Base-by-base conservation (phyloP, 2,888 invertebrate genomes). In the Pardosa pseudoannulata region DNA sequence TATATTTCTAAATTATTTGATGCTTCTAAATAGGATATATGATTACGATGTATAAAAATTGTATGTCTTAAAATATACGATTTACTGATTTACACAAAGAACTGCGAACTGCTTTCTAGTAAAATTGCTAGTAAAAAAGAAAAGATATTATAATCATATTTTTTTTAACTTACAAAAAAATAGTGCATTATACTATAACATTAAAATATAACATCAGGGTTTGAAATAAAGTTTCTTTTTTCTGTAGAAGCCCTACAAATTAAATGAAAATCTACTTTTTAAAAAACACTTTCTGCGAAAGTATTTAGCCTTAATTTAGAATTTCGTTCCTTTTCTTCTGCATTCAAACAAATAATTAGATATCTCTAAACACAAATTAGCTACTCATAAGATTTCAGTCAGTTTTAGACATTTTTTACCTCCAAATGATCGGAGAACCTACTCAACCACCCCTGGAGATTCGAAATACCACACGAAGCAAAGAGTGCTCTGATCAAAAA, bases 401-500 rank as follows among this genome's bases (percentile, higher is more conserved):
- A 13, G 81, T 46, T 46, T 46, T 74, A 64, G 29, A 74, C 67
- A 31, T 32, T 32, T 65, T 31, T 16, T 31, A 3, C 28, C 64
- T 27, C n/a, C 2, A 2, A 64, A 27, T 5, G 1, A 29, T 31
- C 7, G 31, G 3, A 11, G 56, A 56, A 23, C 23, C 56, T 23
- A 2, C 46, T 16, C 9, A 46, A 46, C 41, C 62, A 72, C 29
- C 72, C 72, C 80, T 65, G 28, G 16, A 65, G 80, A 67, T 73
- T 73, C 46, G 23, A 56, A 23, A 5, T 11, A 56, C 73, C 27
- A 23, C 41, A 28, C 19, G 23, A 41, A 23, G 1, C 7, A 23
- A 6, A 62, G 19, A 46, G 31, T 71, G 62, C n/a, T 76, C 9
- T 41, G 41, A 78, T 85, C 72, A 85, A 85, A 78, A 78, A 79